Evolutionary conservation across 2,113 vertebrate genomes (phyloP), one percentile per base, ranked within the genome.

Genomic region (Thryonomys swinderianus): DNA sequence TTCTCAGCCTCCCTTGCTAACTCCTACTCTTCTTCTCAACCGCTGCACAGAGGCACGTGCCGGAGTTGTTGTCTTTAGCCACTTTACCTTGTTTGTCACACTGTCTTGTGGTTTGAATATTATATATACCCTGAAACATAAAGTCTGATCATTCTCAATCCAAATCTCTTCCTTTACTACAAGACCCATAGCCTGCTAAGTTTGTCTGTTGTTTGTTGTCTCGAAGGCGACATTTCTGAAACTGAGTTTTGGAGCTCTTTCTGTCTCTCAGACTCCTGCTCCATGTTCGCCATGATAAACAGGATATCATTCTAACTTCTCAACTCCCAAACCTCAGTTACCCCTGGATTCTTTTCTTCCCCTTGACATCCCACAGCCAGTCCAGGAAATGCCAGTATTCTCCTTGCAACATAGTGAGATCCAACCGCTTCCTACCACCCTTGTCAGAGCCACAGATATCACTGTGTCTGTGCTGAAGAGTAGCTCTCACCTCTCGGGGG

Each of bases 211-310:
- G 17, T 71, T 53, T 25, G 0, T 7, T 32, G 86, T 71, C 32
- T 85, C 42, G 55, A 82, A 92, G 42, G 57, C 82, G 62, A 53
- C 7, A 69, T 80, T 93, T 90, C 51, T 51, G 25, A 96, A 83
- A 74, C 18, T 14, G 80, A 88, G 86, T 66, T n/a, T 62, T 27
- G 59, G 67, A 85, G 27, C 25, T 14, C 53, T 13, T n/a, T 32
- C 18, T 42, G 13, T 53, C 40, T 62, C 25, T 27, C 61, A 78
- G 74, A 90, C 34, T 66, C 2, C 6, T 62, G 14, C 17, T n/a
- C n/a, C 42, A 64, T 85, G 53, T 90, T 83, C 30, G 71, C 62
- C 30, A 34, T 18, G 62, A 23, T 71, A 86, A 59, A 61, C 37
- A 42, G 37, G 71, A 40, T 85, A 45, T 40, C 53, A 32, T 79